Evolutionary conservation across 2,797 vertebrate genomes (phyloP).

Genomic region (Sandelia bainsii): DNA sequence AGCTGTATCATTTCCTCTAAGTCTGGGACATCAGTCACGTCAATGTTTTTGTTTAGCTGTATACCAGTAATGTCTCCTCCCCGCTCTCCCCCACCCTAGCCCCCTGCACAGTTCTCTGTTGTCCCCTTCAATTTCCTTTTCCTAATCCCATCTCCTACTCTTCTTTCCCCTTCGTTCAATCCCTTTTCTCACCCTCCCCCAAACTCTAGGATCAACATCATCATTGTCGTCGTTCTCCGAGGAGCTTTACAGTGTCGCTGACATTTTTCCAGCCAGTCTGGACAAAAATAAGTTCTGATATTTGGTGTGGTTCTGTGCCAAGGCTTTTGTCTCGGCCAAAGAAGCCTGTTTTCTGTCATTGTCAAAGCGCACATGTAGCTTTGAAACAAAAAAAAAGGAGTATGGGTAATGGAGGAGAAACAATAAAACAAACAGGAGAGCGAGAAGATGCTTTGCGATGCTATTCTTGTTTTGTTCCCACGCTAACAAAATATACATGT

Average conservation of each 20-base stretch:
- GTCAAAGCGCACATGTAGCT: slow-evolving; percentile 56
- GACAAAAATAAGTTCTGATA: slow-evolving; percentile 69
- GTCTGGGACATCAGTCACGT: slow-evolving; percentile 60
- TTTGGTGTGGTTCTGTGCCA: slow-evolving; percentile 76
- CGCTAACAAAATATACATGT: slow-evolving; percentile 48
- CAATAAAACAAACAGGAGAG: slow-evolving; percentile 32
- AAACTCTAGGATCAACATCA: slow-evolving; percentile 34
- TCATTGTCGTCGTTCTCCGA: slow-evolving; percentile 19
- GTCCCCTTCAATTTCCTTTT: slow-evolving; percentile 63
- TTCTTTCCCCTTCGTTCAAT: slow-evolving; percentile 28
- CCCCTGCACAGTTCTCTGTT: slow-evolving; percentile 38
- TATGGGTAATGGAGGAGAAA: slow-evolving; percentile 35
- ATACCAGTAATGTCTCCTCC: slow-evolving; percentile 78
- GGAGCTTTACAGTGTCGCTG: slow-evolving; percentile 59
- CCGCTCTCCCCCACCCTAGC: slow-evolving; percentile 35
- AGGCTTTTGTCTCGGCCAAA: slow-evolving; percentile 73
- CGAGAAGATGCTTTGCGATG: slow-evolving; percentile 48
- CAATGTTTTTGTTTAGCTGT: slow-evolving; percentile 72
- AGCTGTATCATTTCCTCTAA: slow-evolving; percentile 46
- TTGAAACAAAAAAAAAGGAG: slow-evolving; percentile 19
- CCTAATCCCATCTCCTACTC: slow-evolving; percentile 72
- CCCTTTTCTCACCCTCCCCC: slow-evolving; percentile 7
- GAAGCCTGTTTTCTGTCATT: slow-evolving; percentile 72
- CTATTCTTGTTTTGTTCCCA: slow-evolving; percentile 36
- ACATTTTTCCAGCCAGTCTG: slow-evolving; percentile 65